Conservation (phyloP, 2,113 vertebrate species). For the Stictonetta naevosa region DNA sequence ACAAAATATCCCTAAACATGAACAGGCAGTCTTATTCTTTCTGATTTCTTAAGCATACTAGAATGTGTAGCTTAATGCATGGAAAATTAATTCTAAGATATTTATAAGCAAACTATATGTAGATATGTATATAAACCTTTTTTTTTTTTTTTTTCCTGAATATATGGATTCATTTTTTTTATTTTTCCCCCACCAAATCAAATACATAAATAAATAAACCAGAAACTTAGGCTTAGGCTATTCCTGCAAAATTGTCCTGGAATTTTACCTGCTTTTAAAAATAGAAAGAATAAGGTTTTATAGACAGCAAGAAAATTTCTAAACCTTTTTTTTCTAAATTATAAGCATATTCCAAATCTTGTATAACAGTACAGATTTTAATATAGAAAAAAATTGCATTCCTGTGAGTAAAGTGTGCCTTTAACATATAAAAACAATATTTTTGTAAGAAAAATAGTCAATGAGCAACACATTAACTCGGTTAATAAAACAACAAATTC, state of each 20-base stretch:
- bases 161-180: not conserved
- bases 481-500: not conserved
- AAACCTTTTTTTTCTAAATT: not conserved
- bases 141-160: not conserved
- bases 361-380: not conserved
- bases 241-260: not conserved
- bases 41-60: not conserved
- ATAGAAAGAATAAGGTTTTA: not conserved
- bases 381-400: not conserved
- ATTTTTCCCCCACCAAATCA: not conserved
- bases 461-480: not conserved
- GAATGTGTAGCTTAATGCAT: not conserved
- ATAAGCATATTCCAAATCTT: not conserved
- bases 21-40: not conserved
- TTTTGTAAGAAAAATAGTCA: not conserved
- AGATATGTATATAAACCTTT: not conserved
- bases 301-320: not conserved
- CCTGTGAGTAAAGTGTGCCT: not conserved
- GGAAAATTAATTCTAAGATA: constrained; percentile 1
- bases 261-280: not conserved
- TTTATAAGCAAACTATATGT: not conserved
- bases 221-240: not conserved
- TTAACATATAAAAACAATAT: not conserved
- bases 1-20: not conserved
- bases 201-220: not conserved